Percentiles rank a stretch among this genome's conserved stretches.
phyloP scores from a whole-genome alignment of 2,113 vertebrate species.

The Cygnus atratus region DNA sequence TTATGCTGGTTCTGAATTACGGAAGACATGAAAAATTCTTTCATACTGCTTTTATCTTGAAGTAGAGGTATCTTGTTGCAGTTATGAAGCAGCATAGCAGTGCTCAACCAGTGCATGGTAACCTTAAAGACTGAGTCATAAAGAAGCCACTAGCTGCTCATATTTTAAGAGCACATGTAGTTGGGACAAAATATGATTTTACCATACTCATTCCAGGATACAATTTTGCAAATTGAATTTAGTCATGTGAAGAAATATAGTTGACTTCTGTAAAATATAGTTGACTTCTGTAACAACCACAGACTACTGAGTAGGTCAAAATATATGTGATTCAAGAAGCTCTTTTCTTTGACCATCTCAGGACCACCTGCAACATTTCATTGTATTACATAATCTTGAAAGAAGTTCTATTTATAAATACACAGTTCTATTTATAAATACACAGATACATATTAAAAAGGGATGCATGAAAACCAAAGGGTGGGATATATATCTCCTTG shows the following conservation, averaged over 20 bases:
- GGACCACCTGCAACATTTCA: background rate
- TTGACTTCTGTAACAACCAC: background rate
- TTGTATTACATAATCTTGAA: background rate
- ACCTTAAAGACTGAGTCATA: background rate
- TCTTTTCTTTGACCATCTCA: background rate
- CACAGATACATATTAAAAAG: background rate
- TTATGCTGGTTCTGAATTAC: background rate
- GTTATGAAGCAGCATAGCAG: background rate
- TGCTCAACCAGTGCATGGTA: background rate
- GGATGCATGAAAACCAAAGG: background rate
- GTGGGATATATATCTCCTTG: background rate
- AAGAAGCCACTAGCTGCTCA: background rate
- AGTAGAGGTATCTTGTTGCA: background rate
- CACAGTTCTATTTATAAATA: background rate
- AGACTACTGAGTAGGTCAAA: background rate
- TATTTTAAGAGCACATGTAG: background rate
- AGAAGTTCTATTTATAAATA: background rate
- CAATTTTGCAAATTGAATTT: background rate
- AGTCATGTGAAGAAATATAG: background rate
- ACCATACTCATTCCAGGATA: background rate
- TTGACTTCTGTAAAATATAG: background rate
- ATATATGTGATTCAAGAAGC: accelerated
- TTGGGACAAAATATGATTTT: background rate
- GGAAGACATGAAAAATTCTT: background rate
- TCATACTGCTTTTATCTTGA: background rate